Evolutionary conservation across 2,113 vertebrate genomes (phyloP), one percentile per base, ranked within the genome.

Genomic region (Sinocyclocheilus anophthalmus): DNA sequence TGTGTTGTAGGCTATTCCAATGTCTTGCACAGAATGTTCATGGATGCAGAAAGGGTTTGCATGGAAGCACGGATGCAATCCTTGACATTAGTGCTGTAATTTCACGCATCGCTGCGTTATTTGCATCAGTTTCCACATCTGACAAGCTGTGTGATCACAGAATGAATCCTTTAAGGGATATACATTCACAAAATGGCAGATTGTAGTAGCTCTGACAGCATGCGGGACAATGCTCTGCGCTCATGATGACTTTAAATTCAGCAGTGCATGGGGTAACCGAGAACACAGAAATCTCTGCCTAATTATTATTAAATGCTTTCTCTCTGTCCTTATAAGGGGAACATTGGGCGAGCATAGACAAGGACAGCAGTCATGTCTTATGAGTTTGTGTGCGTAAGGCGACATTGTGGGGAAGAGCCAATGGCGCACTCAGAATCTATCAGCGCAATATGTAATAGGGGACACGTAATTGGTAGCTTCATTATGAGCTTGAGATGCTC

Each of bases 311-410:
- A 88, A 87, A 82, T 37, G 67, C 13, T 30, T 37, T 69, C 59
- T 86, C 20, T 48, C 63, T 88, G 48, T 77, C 87, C 85, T 89
- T 90, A 88, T 89, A 90, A 86, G 85, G 88, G 55, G 80, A 89
- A 83, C 65, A 37, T 65, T 16, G 70, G 76, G 75, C 73, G 22
- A 39, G 33, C 33, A 76, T 42, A 70, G 33, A 67, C 20, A 69
- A 79, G 53, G 33, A 42, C 81, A 78, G 69, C 55, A 88, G 79
- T 45, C 75, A 37, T 53, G 57, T 84, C 83, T 75, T 30, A 39
- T 55, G 57, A 84, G 75, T 67, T 13, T 69, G 57, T 79, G 65
- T 82, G 82, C 80, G 65, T 61, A 81, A 61, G 42, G 20, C 14
- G 24, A 73, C 55, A 84, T 85, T 72, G 55, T 67, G 14, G 14